Evolutionary conservation across 1,140 invertebrate species (phyloP), one percentile per base, ranked within the genome.

Genomic region (Lanistes nyassanus): DNA sequence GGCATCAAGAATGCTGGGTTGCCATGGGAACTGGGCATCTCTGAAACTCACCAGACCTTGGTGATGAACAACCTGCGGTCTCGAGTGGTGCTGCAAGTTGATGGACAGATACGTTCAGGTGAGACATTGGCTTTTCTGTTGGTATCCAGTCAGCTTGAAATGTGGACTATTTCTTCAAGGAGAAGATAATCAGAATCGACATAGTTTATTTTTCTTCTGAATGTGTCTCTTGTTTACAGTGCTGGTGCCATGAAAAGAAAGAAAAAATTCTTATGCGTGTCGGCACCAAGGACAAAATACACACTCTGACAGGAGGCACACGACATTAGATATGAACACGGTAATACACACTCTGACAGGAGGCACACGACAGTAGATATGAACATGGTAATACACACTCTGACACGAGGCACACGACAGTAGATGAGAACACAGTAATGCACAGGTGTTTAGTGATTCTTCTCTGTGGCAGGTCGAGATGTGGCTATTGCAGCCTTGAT

Each of bases 1-100:
- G 97, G 92, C 26, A 93, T 92, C 79, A 99, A 98, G 91, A 94
- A 94, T 79, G 97, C 97, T 23, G 97, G 97, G 29, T 90, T 99
- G 67, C 98, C 98, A 0, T 99, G 98, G 98, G 98, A 99, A 90
- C 90, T 99, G 79, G 98, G 98, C 62, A 92, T 99, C 64, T 95
- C 97, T 4, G 98, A 99, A 90, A 99, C 98, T 4, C 98, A 99
- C 91, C 98, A 99, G 91, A 88, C 92, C 0, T 91, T 99, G 11
- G 96, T 97, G 5, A 90, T 99, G 78, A 99, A 99, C 89, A 97
- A 99, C 89, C 91, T 99, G 39, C 92, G 98, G 66, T 98, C 97
- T 29, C 93, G 98, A 77, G 94, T 99, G 82, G 93, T 98, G 16
- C 91, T 99, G 0, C 98, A 99, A 90, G 97, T 85, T 79, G 88